These are phyloP conservation scores for Hydractinia echinata DNA, from an alignment of 30 jellyfish, hydroid and myxozoan species.

Conservation along the genomic window DNA sequence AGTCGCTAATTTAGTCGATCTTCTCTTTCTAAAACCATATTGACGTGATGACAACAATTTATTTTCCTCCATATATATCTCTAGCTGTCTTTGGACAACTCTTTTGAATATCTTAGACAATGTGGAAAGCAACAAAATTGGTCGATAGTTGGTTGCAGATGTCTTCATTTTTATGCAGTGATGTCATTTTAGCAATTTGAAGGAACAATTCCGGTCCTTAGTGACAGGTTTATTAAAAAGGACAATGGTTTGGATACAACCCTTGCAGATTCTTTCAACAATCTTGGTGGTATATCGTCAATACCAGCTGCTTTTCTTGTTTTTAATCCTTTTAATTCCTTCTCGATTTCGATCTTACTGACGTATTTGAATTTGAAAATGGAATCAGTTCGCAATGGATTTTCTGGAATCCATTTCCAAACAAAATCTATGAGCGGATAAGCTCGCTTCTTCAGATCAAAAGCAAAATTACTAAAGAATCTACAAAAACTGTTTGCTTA, in stretches of 20 bases:
- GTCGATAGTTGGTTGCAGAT: constrained; percentile 57
- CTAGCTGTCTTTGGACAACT: constrained; percentile 56
- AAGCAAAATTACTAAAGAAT: constrained; percentile 20
- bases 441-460: constrained; percentile 24
- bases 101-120: constrained; percentile 37
- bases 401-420: constrained; percentile 34
- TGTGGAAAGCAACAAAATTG: constrained; percentile 59
- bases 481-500: constrained; percentile 41
- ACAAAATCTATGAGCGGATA: constrained; percentile 23
- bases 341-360: constrained; percentile 13
- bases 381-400: neutral
- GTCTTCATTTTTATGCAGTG: constrained; percentile 57
- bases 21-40: constrained; percentile 46
- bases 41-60: constrained; percentile 54
- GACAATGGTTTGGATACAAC: no score
- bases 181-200: constrained; percentile 46
- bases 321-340: constrained; percentile 31
- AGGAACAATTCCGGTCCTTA: constrained; percentile 40
- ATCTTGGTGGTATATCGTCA: no score
- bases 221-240: no score
- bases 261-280: no score
- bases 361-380: constrained; percentile 22
- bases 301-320: no score
- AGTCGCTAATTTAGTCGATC: constrained; percentile 65
- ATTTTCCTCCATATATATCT: constrained; percentile 51